Evolutionary conservation across 1,140 invertebrate genomes (phyloP), one percentile per base, ranked within the genome.

Genomic region (Chelonus insularis): DNA sequence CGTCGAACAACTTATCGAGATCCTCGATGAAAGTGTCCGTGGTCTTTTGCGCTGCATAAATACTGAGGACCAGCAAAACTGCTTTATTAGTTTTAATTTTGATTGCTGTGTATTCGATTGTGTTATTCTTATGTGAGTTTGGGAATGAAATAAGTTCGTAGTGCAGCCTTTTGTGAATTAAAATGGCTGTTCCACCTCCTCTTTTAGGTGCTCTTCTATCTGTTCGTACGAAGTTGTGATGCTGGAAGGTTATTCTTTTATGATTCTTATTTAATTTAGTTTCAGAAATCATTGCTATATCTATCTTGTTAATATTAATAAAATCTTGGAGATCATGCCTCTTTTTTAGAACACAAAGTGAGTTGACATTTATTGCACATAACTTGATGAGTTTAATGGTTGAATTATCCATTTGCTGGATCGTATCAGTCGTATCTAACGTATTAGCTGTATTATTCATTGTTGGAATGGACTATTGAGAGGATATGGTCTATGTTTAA

Each of bases 71-170:
- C 8, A 25, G 41, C 20, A 63, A 32, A 0, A 8, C 2, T 8
- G 9, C 18, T 57, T n/a, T 14, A 18, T 11, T 37, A 36, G 16
- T 29, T 4, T 4, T 51, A 3, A 80, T 45, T 18, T 56, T 55
- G 6, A 29, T 36, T 83, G 0, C 69, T 73, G 14, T 79, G 75
- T 0, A 80, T 69, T 6, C 61, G 1, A 58, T 29, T 7, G 52
- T 34, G 14, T 56, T 43, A 25, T 57, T 63, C 7, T 9, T 21
- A 9, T 16, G 1, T 0, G 56, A 59, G 36, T 36, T 59, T 5
- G 62, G 48, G 21, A 32, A 18, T 25, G 39, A 2, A 1, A 4
- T 1, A 63, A 25, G 11, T 6, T 21, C n/a, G n/a, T n/a, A n/a
- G n/a, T n/a, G n/a, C n/a, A n/a, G n/a, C n/a, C n/a, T n/a, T n/a